phyloP scores from a whole-genome alignment of 2,113 vertebrate genomes.

The Ailurus styani region DNA sequence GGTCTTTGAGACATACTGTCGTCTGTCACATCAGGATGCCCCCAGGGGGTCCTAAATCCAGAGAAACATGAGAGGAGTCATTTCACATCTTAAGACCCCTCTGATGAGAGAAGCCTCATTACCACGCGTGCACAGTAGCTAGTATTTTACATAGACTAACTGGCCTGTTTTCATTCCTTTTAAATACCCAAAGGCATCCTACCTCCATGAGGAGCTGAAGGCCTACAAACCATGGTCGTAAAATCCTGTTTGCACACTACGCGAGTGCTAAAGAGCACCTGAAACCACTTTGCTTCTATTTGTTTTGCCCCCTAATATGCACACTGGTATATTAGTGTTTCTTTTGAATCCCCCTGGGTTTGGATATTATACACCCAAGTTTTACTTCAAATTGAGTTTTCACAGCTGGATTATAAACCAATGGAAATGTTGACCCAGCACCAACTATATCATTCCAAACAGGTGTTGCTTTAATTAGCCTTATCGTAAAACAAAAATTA shows the following conservation, averaged over 20 bases:
- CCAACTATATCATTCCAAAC: conserved; percentile 79
- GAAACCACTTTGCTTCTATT: conserved; percentile 75
- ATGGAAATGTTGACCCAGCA: conserved; percentile 84
- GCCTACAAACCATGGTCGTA: conserved; percentile 38
- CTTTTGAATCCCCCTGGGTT: conserved; percentile 66
- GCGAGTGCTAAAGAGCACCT: conserved; percentile 70
- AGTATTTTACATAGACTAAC: conserved; percentile 49
- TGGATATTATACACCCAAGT: conserved; percentile 78
- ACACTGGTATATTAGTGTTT: conserved; percentile 65
- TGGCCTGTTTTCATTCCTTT: conserved; percentile 36
- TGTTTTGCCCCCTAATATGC: conserved; percentile 66
- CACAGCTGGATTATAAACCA: conserved; percentile 85
- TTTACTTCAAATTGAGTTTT: conserved; percentile 82
- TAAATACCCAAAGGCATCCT: neutral
- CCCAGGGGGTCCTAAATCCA: neutral
- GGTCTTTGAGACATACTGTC: conserved; percentile 6
- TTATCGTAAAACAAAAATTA: conserved; percentile 82
- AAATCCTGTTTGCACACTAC: conserved; percentile 55
- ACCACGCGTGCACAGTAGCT: conserved; percentile 2
- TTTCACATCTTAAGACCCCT: conserved; percentile 28
- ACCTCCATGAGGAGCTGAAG: conserved; percentile 35
- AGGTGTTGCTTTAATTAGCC: conserved; percentile 82
- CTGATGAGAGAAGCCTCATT: conserved; percentile 50
- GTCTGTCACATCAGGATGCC: neutral
- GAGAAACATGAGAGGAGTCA: neutral